Base-by-base conservation (phyloP, 2,888 invertebrate genomes). In the Drosophila diplacantha region DNA sequence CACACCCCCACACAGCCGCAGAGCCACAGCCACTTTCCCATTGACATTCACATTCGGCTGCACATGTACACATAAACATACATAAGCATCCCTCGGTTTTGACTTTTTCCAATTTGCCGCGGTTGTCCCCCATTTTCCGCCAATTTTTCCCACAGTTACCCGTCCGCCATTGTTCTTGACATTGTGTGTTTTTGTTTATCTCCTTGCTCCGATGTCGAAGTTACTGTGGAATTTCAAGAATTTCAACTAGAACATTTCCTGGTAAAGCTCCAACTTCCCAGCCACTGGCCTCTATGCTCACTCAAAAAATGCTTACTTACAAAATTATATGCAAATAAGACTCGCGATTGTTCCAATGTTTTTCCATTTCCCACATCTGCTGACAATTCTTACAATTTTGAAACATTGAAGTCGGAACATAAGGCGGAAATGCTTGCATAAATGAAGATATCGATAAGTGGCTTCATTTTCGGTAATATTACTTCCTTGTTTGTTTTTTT, bases 381-480 rank as follows among this genome's bases (percentile, higher is more conserved):
- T 11, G 29, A 29, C 11, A 29, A 29, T 29, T 11, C 29, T 11
- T 29, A 11, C 11, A 31, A 32, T 14, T 32, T 32, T 14, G 14
- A 32, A 32, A 32, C 32, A 32, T 4, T 32, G 14, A 32, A 32
- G n/a, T 14, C 0, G 14, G 32, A 32, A 32, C 14, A 14, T 32
- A 31, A 12, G 12, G 31, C 31, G 32, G 14, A 32, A 32, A 32
- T 14, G 32, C 32, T 4, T 31, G 6, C 5, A 14, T 31, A 31
- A 31, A 31, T 31, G 31, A 12, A 31, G 12, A 11, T 31, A 31
- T 32, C 32, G 32, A 14, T 6, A 32, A 6, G 12, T 12, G 31
- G 31, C 14, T 14, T 14, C 5, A 31, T 31, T 12, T 31, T 12
- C 5, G 12, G 12, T 3, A 1, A 29, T 11, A 96, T 20, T 3